These are phyloP conservation scores for Chorisops tibialis DNA, from an alignment of 2,888 invertebrate species.

Conservation along the genomic window DNA sequence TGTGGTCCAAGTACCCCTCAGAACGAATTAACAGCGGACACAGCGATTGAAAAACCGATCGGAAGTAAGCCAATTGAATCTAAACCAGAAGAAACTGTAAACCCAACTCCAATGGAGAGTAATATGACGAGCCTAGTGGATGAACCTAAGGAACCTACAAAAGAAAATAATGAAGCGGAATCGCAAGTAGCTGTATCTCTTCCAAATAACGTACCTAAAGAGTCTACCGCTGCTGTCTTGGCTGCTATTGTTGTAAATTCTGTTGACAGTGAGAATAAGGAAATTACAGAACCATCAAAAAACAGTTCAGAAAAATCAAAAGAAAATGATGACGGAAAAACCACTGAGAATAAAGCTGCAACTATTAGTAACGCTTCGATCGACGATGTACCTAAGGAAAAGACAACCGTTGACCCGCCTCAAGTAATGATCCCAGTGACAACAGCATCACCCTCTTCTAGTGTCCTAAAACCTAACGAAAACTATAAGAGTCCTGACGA, in stretches of 20 bases:
- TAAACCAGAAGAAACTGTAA: not conserved
- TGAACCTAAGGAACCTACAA: not conserved
- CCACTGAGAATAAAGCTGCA: not conserved
- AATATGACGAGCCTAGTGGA: no score
- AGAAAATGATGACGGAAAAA: not conserved
- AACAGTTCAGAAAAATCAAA: no score
- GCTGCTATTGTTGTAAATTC: no score
- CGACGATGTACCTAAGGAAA: slow-evolving; percentile 12
- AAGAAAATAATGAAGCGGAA: not conserved
- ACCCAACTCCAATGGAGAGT: not conserved
- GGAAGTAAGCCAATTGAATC: not conserved
- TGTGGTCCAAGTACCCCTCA: not conserved
- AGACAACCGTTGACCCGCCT: no score
- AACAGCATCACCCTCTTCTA: not conserved
- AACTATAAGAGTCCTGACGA: slow-evolving; percentile 27
- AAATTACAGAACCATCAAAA: no score
- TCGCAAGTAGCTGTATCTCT: not conserved
- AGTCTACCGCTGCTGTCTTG: no score
- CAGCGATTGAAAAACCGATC: not conserved
- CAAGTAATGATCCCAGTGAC: no score
- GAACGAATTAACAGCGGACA: not conserved
- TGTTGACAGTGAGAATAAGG: no score
- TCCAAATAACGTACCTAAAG: no score
- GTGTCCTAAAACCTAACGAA: slow-evolving; percentile 34
- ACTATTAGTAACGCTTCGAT: slow-evolving; percentile 32